A percentile compares a stretch with the other conserved stretches of the same genome.
phyloP scores from a whole-genome alignment of 2,113 vertebrate species.

The Siniperca chuatsi region DNA sequence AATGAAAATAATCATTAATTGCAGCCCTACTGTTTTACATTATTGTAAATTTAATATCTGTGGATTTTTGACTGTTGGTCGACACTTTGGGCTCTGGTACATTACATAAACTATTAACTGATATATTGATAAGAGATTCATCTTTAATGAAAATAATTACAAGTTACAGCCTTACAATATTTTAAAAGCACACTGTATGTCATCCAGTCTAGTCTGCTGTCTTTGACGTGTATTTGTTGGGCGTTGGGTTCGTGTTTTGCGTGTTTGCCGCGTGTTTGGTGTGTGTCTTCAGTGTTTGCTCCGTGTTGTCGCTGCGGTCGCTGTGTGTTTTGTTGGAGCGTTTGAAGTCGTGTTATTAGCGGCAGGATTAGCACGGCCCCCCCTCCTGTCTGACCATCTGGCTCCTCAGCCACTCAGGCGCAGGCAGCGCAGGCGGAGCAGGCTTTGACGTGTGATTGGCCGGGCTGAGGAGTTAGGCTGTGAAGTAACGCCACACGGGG shows the following conservation, averaged over 20 bases:
- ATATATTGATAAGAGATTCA: too few species aligned
- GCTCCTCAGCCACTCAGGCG: slow-evolving; percentile 25
- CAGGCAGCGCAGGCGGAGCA: too few species aligned
- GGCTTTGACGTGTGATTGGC: background rate
- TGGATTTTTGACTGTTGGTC: too few species aligned
- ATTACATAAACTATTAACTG: too few species aligned
- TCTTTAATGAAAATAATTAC: too few species aligned
- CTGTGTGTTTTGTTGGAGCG: background rate
- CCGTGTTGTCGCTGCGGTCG: background rate
- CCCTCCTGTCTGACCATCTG: slow-evolving; percentile 54
- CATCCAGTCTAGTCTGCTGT: background rate
- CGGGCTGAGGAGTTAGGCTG: background rate
- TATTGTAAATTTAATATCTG: too few species aligned
- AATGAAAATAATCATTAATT: too few species aligned
- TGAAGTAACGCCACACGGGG: background rate
- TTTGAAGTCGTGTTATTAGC: slow-evolving; percentile 34
- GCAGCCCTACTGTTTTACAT: too few species aligned
- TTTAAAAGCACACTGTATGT: background rate
- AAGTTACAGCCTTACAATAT: background rate
- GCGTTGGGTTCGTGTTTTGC: background rate
- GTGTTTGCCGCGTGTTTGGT: too few species aligned
- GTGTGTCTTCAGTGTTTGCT: background rate
- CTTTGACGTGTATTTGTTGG: background rate
- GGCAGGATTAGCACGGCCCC: slow-evolving; percentile 38
- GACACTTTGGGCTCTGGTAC: too few species aligned